A percentile compares a stretch with the other conserved stretches of the same genome.
Evolutionary conservation across 2,888 invertebrate species (phyloP).

Genomic region (Pyrrhosoma nymphula): DNA sequence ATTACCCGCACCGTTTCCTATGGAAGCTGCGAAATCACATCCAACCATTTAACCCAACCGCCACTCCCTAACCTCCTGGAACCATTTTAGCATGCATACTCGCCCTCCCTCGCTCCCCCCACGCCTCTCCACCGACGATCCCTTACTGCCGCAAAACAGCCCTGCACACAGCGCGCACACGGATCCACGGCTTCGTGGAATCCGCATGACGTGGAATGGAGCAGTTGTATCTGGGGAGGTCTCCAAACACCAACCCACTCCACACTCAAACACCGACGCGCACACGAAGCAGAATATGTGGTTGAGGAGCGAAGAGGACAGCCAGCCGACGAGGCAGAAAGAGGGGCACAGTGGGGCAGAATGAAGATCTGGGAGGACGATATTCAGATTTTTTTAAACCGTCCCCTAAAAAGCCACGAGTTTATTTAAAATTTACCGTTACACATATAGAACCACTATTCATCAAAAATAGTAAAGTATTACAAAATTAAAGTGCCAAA

Average conservation of each 20-base stretch:
- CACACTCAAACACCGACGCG: not conserved
- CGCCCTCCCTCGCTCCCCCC: not conserved
- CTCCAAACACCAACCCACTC: not conserved
- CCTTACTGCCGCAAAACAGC: not conserved
- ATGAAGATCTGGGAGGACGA: no score
- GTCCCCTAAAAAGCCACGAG: no score
- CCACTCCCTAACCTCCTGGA: not conserved
- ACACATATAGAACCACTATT: no score
- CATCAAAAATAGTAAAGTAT: no score
- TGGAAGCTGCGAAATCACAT: constrained; percentile 40
- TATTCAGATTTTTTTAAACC: no score
- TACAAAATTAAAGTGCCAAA: no score
- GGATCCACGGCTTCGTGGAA: not conserved
- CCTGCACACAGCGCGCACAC: not conserved
- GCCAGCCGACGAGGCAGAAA: not conserved
- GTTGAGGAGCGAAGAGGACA: not conserved
- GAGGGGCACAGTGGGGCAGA: not conserved
- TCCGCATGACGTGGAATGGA: constrained; percentile 46
- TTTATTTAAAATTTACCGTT: no score
- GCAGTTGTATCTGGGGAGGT: constrained; percentile 17
- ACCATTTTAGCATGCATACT: not conserved
- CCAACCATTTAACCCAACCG: constrained; percentile 40
- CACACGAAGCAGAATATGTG: not conserved
- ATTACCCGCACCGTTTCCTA: not conserved
- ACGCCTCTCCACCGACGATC: not conserved